Base-by-base conservation (phyloP, 1,140 invertebrate species). In the Ips nitidus region DNA sequence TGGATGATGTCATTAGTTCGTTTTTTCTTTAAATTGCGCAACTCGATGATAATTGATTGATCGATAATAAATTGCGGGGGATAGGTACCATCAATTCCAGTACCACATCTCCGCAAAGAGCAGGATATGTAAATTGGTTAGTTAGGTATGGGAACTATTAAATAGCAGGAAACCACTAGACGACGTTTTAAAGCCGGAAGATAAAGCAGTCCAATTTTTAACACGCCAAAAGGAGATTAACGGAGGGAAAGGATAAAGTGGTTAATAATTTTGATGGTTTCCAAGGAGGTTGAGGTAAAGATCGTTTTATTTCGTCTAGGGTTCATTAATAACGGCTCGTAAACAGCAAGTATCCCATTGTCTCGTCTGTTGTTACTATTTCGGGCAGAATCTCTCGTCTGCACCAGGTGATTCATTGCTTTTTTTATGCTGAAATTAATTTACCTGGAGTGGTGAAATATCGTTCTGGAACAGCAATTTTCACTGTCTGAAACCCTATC, bases 231-330 rank as follows among this genome's bases (percentile, higher is more conserved):
- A 42, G 8, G 57, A 59, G 39, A 59, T 59, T 59, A 59, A 58
- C 56, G 56, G 37, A 42, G 56, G 38, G 41, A n/a, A 37, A 41
- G 57, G n/a, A 41, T 59, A 59, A 59, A 59, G 41, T 59, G 57
- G 57, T 59, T 59, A 59, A 59, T 59, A 59, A 59, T 59, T 59
- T 42, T 59, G 57, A 59, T 59, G 57, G 57, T 41, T 59, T 41
- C 37, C 57, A 41, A 59, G 57, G 57, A 59, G 38, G 38, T 59
- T 42, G 57, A 41, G 42, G 57, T 59, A 59, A 59, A 59, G 41
- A 59, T 59, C 57, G 57, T 59, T 59, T 59, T 59, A 59, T 59
- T 59, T 59, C 42, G 57, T 59, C 57, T 59, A 59, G 57, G 39
- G 57, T 59, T 59, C 57, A 59, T 59, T 59, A 59, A 59, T 59